Evolutionary conservation across 2,888 invertebrate species (phyloP).

Genomic region (Abscondita cerata): DNA sequence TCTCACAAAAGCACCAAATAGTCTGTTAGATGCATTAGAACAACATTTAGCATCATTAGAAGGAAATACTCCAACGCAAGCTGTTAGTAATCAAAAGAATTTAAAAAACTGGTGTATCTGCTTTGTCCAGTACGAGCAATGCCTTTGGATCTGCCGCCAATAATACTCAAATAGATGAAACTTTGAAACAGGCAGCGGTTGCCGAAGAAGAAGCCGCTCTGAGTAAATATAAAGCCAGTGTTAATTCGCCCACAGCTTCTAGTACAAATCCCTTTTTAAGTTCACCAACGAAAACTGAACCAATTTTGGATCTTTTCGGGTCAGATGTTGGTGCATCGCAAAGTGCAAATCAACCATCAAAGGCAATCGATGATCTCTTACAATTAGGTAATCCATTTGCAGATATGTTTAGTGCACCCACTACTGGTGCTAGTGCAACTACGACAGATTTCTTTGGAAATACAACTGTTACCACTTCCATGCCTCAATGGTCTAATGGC

Average conservation of each 20-base stretch:
- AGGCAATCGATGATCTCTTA: slow-evolving; percentile 88
- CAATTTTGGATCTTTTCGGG: slow-evolving; percentile 85
- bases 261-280: slow-evolving; percentile 87
- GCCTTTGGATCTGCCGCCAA: slow-evolving; percentile 87
- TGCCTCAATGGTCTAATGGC: slow-evolving; percentile 48
- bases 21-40: slow-evolving; percentile 96
- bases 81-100: slow-evolving; percentile 87
- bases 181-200: slow-evolving; percentile 83
- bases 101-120: slow-evolving; percentile 87
- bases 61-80: slow-evolving; percentile 89
- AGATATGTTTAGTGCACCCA: slow-evolving; percentile 64
- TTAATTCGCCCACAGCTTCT: slow-evolving; percentile 77
- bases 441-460: slow-evolving; percentile 33
- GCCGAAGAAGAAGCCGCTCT: slow-evolving; percentile 97
- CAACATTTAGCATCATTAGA: slow-evolving; percentile 95
- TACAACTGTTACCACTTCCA: slow-evolving; percentile 8
- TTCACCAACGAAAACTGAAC: slow-evolving; percentile 64
- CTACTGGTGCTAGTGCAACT: slow-evolving; percentile 36
- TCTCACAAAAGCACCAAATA: slow-evolving; percentile 98
- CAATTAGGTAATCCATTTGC: slow-evolving; percentile 92
- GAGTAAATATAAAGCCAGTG: slow-evolving; percentile 92
- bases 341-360: slow-evolving; percentile 52
- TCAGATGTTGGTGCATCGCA: slow-evolving; percentile 59
- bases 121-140: slow-evolving; percentile 85
- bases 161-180: slow-evolving; percentile 82